Base-by-base conservation (phyloP, 2,888 invertebrate species). In the Standfussiana lucernea region DNA sequence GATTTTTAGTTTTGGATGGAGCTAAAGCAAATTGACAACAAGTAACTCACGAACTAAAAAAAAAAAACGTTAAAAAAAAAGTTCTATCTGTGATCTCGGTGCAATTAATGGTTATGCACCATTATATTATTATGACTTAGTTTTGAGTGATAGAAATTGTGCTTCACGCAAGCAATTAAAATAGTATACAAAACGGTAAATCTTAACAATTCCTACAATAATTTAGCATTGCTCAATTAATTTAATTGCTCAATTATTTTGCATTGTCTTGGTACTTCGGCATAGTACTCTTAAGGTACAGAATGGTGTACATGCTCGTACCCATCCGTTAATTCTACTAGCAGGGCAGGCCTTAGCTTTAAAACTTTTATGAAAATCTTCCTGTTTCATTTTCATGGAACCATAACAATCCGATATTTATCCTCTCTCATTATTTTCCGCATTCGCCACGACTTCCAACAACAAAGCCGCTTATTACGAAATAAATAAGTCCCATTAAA, bases 401-500 rank as follows among this genome's bases (percentile, higher is more conserved):
- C 28, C 65, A 74, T 81, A 42, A 59, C 18, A 65, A 65, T 35
- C 24, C n/a, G 21, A 42, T 42, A 42, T 56, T 71, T n/a, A 47
- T 45, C 50, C 18, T 21, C 32, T 21, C 62, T 7, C 45, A 24
- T 65, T 56, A 65, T 37, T 40, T 62, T 72, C 6, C 32, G 56
- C 40, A 64, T 56, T 35, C 68, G 76, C 50, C 50, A 77, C 21
- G n/a, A 1, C 72, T 15, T 28, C 7, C 11, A 47, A 42, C 42
- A 32, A 56, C 47, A 86, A 78, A 79, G 24, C 7, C 10, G 8
- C 45, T 71, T 77, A 70, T 78, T 70, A 35, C 69, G 53, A 71
- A 72, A 72, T 61, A 82, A 80, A 78, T 64, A 84, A 76, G 70
- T 42, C 73, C 81, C 35, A 79, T 84, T 83, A 87, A 79, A 85